A percentile compares a stretch with the other conserved stretches of the same genome.
These are phyloP conservation scores for Orestias chungarensis DNA, from an alignment of 2,797 vertebrate genomes.

Conservation along the genomic window DNA sequence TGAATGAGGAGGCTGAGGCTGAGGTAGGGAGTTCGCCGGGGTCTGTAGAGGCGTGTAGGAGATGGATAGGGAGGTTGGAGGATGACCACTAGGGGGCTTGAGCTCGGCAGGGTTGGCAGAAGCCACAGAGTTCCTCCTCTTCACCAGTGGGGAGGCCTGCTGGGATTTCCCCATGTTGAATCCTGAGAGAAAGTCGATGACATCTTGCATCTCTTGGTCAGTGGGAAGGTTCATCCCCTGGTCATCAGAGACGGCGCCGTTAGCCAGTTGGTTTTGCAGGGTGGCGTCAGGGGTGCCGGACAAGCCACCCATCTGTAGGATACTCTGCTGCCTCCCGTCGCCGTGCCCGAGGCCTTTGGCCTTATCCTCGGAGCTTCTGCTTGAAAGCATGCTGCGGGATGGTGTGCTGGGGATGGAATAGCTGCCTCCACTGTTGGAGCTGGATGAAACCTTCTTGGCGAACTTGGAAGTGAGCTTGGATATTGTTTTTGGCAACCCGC, in stretches of 20 bases:
- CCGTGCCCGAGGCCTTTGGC: slow-evolving; percentile 68
- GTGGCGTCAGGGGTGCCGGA: slow-evolving; percentile 80
- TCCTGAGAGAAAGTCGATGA: slow-evolving; percentile 98
- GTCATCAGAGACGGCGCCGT: slow-evolving; percentile 87
- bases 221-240: slow-evolving; percentile 98
- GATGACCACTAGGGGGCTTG: slow-evolving; percentile 83
- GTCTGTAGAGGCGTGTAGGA: slow-evolving; percentile 83
- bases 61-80: slow-evolving; percentile 80
- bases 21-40: slow-evolving; percentile 78
- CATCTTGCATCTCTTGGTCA: slow-evolving; percentile 99
- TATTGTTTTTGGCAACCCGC: slow-evolving; percentile 95
- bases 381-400: slow-evolving; percentile 86
- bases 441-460: slow-evolving; percentile 94
- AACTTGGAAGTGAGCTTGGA: slow-evolving; percentile 97
- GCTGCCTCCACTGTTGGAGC: slow-evolving; percentile 83
- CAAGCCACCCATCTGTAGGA: slow-evolving; percentile 86
- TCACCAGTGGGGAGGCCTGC: slow-evolving; percentile 92
- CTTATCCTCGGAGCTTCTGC: slow-evolving; percentile 81
- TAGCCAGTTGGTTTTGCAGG: slow-evolving; percentile 81
- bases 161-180: slow-evolving; percentile 99
- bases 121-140: slow-evolving; percentile 92
- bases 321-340: slow-evolving; percentile 86
- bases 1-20: slow-evolving; percentile 60
- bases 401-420: slow-evolving; percentile 93
- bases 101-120: slow-evolving; percentile 87